phyloP scores from a whole-genome alignment of 1,140 invertebrate genomes.

The Doryteuthis pealeii region DNA sequence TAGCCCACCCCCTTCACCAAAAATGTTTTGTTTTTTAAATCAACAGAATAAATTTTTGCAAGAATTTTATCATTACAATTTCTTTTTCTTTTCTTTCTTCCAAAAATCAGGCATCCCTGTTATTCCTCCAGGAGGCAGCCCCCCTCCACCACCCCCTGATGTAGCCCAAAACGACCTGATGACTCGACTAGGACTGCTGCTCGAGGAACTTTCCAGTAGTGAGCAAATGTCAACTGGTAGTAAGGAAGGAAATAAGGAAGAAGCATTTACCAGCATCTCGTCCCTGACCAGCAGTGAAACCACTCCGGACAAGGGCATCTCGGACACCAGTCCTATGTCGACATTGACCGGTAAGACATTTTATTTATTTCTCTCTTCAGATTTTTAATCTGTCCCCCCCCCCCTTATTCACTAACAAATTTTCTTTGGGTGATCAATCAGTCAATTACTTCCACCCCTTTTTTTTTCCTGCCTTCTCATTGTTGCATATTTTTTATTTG shows the following conservation, averaged over 20 bases:
- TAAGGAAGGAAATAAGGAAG: conserved; percentile 57
- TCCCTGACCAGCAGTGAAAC: conserved; percentile 78
- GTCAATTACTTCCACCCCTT: no score
- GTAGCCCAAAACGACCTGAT: conserved; percentile 74
- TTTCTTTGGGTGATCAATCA: neutral
- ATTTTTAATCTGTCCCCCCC: neutral
- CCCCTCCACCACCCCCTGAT: conserved; percentile 57
- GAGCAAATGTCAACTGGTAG: neutral
- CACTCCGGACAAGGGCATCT: conserved; percentile 65
- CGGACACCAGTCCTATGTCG: conserved; percentile 84
- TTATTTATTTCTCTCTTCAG: conserved; percentile 28
- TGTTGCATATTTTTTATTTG: no score
- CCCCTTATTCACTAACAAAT: neutral
- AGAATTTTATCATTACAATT: no score
- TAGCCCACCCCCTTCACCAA: no score
- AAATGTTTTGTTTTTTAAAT: no score
- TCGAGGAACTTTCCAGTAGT: conserved; percentile 66
- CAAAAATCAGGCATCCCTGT: neutral
- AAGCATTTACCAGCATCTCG: conserved; percentile 67
- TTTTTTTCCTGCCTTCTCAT: no score
- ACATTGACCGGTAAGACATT: conserved; percentile 75
- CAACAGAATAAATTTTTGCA: no score
- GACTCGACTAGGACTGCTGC: conserved; percentile 78
- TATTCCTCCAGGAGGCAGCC: conserved; percentile 25
- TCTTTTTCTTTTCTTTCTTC: no score